A percentile compares a stretch with the other conserved stretches of the same genome.
phyloP scores from a whole-genome alignment of 2,888 invertebrate genomes.

The Cephus pulcher region DNA sequence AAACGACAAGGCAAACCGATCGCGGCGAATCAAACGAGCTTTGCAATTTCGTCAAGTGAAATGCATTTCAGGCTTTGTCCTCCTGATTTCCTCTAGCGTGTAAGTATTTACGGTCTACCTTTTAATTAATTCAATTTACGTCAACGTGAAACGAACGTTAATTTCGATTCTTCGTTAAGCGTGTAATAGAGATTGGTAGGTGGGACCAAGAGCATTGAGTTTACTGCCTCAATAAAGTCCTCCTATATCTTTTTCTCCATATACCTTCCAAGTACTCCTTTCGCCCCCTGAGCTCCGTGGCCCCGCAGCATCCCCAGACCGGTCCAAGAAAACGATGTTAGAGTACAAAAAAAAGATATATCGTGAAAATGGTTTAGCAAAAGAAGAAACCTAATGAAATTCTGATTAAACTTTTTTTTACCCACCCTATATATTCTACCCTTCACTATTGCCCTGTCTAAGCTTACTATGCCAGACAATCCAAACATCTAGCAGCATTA shows the following conservation, averaged over 20 bases:
- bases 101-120: not conserved
- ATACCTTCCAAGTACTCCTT: not conserved
- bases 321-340: too few relatives aligned
- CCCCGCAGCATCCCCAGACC: too few relatives aligned
- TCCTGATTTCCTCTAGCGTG: not conserved
- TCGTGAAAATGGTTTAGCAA: too few relatives aligned
- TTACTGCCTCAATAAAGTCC: not conserved
- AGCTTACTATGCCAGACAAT: too few relatives aligned
- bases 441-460: too few relatives aligned
- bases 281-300: not conserved
- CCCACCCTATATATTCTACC: too few relatives aligned
- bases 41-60: not conserved
- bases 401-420: too few relatives aligned
- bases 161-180: constrained; percentile 28
- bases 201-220: not conserved
- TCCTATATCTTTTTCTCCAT: not conserved
- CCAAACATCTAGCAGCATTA: too few relatives aligned
- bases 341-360: too few relatives aligned
- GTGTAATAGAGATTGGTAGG: not conserved
- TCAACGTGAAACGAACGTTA: constrained; percentile 17
- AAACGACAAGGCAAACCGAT: not conserved
- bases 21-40: not conserved
- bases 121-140: constrained; percentile 33
- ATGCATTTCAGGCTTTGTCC: constrained; percentile 13
- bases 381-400: too few relatives aligned